A percentile compares a stretch with the other conserved stretches of the same genome.
These are phyloP conservation scores for Paradoxurus hermaphroditus DNA, from an alignment of 2,113 vertebrate species.

Conservation along the genomic window DNA sequence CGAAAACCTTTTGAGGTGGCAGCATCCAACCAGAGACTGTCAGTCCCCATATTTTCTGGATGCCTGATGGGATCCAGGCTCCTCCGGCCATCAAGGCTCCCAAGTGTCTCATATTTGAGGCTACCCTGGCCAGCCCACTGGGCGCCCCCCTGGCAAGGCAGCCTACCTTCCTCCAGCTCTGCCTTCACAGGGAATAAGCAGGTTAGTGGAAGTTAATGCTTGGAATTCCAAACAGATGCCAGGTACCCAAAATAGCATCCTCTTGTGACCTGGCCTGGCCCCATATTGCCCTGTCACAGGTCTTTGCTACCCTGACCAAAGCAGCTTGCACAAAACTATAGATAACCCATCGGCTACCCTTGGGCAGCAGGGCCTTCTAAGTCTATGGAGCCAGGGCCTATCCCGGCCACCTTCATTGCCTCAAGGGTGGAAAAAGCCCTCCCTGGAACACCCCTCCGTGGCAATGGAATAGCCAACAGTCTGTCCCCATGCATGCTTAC, in stretches of 20 bases:
- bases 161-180: neutral
- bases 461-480: neutral
- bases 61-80: neutral
- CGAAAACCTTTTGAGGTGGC: neutral
- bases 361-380: neutral
- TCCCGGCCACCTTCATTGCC: neutral
- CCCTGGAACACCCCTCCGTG: neutral
- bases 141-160: neutral
- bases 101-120: neutral
- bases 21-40: neutral
- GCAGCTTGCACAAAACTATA: neutral
- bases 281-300: neutral
- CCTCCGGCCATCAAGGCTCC: neutral
- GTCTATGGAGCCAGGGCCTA: neutral
- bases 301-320: neutral
- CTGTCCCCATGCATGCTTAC: neutral
- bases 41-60: neutral
- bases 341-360: neutral
- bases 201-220: neutral
- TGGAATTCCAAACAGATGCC: neutral
- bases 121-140: neutral
- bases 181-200: neutral
- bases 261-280: neutral
- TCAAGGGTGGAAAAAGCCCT: neutral
- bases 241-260: neutral